phyloP scores from a whole-genome alignment of 2,113 vertebrate species.

The Melanostigma gelatinosum region DNA sequence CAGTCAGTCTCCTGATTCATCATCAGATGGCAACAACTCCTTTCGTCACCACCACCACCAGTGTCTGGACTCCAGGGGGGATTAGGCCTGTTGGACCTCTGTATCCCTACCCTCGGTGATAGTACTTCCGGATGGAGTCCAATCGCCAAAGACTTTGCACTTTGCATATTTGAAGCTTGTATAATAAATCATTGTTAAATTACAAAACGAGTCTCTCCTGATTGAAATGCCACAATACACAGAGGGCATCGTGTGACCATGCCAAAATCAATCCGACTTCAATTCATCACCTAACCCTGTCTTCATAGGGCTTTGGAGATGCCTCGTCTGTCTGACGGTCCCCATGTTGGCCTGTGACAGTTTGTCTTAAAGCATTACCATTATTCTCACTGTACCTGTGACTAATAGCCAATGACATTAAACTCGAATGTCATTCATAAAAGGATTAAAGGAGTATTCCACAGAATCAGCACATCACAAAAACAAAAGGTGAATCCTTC shows the following conservation, averaged over 20 bases:
- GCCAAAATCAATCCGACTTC: constrained; percentile 74
- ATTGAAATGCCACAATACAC: constrained; percentile 65
- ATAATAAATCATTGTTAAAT: no score
- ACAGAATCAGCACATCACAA: background rate
- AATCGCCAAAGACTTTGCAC: no score
- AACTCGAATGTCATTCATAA: background rate
- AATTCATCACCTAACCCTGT: constrained; percentile 69
- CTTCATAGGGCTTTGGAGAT: constrained; percentile 41
- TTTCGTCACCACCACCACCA: no score
- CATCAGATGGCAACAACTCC: no score
- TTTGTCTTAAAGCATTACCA: constrained; percentile 21
- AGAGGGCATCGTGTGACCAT: constrained; percentile 54
- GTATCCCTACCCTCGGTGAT: no score
- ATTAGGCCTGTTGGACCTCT: no score
- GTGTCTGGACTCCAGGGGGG: no score
- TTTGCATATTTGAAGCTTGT: no score
- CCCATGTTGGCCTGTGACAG: constrained; percentile 21
- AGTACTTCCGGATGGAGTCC: no score
- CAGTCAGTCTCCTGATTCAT: no score
- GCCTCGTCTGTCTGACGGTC: constrained; percentile 31
- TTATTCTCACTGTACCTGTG: background rate
- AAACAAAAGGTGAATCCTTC: background rate
- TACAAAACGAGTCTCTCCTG: no score
- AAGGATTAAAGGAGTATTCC: background rate
- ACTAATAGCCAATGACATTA: background rate